Percentiles rank a stretch among this genome's conserved stretches.
Conservation (phyloP, 1,140 invertebrate genomes). For the Heliconius melpomene region DNA sequence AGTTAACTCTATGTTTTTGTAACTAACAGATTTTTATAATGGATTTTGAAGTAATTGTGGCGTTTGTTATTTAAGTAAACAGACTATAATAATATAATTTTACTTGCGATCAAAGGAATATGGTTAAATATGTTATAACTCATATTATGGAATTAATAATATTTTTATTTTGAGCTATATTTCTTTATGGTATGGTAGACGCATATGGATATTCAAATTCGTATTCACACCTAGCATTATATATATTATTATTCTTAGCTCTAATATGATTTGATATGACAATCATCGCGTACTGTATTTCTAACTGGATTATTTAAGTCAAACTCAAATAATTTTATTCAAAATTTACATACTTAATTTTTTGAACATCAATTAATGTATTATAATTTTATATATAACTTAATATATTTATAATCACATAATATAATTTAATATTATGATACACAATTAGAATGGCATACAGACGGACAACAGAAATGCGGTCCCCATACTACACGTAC, state of each 20-base stretch:
- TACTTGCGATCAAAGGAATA: neutral
- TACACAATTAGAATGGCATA: constrained; percentile 26
- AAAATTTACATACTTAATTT: too few species aligned
- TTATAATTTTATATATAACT: neutral
- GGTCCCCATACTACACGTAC: constrained; percentile 60
- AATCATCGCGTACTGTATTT: too few species aligned
- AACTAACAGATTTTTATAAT: neutral
- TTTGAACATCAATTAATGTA: too few species aligned
- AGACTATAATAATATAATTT: neutral
- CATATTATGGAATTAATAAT: too few species aligned
- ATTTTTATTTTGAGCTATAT: too few species aligned
- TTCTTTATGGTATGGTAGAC: too few species aligned
- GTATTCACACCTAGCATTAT: too few species aligned
- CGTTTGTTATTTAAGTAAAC: neutral
- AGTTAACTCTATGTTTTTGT: neutral
- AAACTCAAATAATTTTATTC: too few species aligned
- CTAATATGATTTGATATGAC: too few species aligned
- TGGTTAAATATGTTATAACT: neutral
- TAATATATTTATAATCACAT: neutral
- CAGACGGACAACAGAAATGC: constrained; percentile 66
- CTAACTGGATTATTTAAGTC: too few species aligned
- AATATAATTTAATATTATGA: constrained; percentile 4
- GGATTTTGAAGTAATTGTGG: neutral
- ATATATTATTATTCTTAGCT: too few species aligned
- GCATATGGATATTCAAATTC: too few species aligned